These are phyloP conservation scores for Piaya cayana DNA, from an alignment of 2,113 vertebrate species.

Conservation along the genomic window DNA sequence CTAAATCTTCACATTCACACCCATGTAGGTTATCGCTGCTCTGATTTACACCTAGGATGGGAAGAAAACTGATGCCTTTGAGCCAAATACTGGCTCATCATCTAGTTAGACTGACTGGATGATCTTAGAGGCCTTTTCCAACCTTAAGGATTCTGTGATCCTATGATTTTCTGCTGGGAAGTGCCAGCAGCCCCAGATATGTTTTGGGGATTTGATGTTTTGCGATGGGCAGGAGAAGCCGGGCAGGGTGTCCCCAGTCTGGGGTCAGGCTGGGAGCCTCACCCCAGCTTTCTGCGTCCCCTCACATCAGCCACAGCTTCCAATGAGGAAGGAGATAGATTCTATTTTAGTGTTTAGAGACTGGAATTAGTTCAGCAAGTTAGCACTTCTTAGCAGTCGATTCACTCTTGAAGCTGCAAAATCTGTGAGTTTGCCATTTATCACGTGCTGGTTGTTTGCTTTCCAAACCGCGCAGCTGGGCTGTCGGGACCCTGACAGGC, in stretches of 20 bases:
- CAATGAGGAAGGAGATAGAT: slow-evolving; percentile 90
- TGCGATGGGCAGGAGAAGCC: slow-evolving; percentile 39
- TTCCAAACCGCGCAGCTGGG: slow-evolving; percentile 74
- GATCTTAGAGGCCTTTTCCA: too few species aligned
- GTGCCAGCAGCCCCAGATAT: fast-evolving
- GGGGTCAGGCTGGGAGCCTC: slow-evolving; percentile 68
- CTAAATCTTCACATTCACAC: fast-evolving
- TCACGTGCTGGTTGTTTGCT: slow-evolving; percentile 68
- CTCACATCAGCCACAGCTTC: slow-evolving; percentile 85
- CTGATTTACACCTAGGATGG: background rate
- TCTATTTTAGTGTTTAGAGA: slow-evolving; percentile 91
- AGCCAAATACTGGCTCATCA: background rate
- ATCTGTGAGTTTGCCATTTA: slow-evolving; percentile 83
- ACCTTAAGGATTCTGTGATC: too few species aligned
- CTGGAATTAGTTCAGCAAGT: slow-evolving; percentile 91
- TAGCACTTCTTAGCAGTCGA: slow-evolving; percentile 85
- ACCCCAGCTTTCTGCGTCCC: slow-evolving; percentile 80
- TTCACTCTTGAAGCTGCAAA: slow-evolving; percentile 87
- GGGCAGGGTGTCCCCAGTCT: slow-evolving; percentile 61
- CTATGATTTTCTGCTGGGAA: too few species aligned
- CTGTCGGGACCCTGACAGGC: background rate
- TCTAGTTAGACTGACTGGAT: too few species aligned
- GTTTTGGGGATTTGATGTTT: background rate
- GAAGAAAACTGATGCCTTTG: background rate
- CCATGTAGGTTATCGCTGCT: fast-evolving